A percentile compares a stretch with the other conserved stretches of the same genome.
Conservation (phyloP, 1,140 invertebrate genomes). For the Nasonia vitripennis region DNA sequence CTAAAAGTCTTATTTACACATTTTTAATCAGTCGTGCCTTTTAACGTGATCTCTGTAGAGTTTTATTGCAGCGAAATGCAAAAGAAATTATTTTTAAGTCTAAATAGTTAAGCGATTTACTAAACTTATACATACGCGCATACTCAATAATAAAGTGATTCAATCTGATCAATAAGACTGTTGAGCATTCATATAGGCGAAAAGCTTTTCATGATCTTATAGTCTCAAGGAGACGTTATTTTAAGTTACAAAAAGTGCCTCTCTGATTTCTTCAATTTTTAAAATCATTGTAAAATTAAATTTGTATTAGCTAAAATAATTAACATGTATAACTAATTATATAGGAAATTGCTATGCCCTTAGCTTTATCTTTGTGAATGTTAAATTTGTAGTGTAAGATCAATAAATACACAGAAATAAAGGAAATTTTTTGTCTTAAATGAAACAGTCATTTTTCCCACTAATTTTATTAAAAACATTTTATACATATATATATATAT, state of each 20-base stretch:
- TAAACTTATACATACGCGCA: constrained; percentile 50
- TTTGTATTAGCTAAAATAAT: constrained; percentile 45
- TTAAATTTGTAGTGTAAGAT: constrained; percentile 48
- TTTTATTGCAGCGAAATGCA: constrained; percentile 61
- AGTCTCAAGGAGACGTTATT: constrained; percentile 54
- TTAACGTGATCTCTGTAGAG: constrained; percentile 63
- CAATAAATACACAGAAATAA: constrained; percentile 47
- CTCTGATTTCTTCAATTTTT: constrained; percentile 60
- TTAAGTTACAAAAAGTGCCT: constrained; percentile 63
- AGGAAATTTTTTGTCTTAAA: constrained; percentile 37
- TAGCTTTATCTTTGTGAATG: constrained; percentile 47
- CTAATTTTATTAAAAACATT: constrained; percentile 55
- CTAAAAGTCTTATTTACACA: constrained; percentile 63
- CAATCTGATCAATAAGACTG: constrained; percentile 59
- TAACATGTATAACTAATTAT: constrained; percentile 29
- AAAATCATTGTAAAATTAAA: constrained; percentile 45
- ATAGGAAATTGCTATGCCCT: constrained; percentile 37
- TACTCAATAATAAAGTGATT: constrained; percentile 55
- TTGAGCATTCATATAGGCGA: constrained; percentile 54
- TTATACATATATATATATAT: constrained; percentile 9
- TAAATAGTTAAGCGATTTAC: constrained; percentile 42
- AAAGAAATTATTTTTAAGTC: constrained; percentile 66
- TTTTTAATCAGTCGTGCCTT: constrained; percentile 70
- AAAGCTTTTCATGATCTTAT: constrained; percentile 58
- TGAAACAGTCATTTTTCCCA: constrained; percentile 36